A percentile compares a stretch with the other conserved stretches of the same genome.
Evolutionary conservation across 2,888 invertebrate species (phyloP).

Genomic region (Macrophya alboannulata): DNA sequence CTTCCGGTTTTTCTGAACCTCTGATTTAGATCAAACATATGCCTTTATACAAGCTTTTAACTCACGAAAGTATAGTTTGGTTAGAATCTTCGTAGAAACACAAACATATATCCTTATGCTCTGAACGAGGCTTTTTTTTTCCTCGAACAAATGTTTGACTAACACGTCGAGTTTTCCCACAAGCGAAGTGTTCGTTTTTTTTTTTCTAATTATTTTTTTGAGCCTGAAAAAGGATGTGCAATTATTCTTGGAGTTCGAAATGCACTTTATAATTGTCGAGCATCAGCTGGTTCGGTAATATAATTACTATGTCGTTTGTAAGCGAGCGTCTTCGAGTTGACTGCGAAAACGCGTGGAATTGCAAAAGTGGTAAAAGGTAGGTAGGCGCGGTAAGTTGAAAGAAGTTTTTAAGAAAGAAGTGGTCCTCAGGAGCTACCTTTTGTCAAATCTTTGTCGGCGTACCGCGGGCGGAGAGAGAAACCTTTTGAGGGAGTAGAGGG

Average conservation of each 20-base stretch:
- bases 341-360: slow-evolving; percentile 37
- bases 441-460: slow-evolving; percentile 63
- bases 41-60: slow-evolving; percentile 49
- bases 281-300: slow-evolving; percentile 9
- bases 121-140: background rate
- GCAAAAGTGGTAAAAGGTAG: slow-evolving; percentile 69
- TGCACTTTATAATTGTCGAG: background rate
- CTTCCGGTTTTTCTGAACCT: slow-evolving; percentile 66
- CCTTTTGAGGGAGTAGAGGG: slow-evolving; percentile 16
- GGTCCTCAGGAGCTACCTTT: slow-evolving; percentile 72
- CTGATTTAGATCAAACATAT: slow-evolving; percentile 69
- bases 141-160: slow-evolving; percentile 11
- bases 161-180: background rate
- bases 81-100: slow-evolving; percentile 27
- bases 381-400: slow-evolving; percentile 76
- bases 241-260: background rate
- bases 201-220: background rate
- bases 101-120: background rate
- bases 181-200: background rate
- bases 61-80: background rate
- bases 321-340: background rate
- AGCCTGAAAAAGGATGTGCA: background rate
- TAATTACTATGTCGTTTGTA: slow-evolving; percentile 6
- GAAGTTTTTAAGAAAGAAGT: slow-evolving; percentile 78
- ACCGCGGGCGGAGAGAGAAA: slow-evolving; percentile 30